These are phyloP conservation scores for Octonoba sinensis DNA, from an alignment of 2,888 invertebrate species.

Conservation along the genomic window DNA sequence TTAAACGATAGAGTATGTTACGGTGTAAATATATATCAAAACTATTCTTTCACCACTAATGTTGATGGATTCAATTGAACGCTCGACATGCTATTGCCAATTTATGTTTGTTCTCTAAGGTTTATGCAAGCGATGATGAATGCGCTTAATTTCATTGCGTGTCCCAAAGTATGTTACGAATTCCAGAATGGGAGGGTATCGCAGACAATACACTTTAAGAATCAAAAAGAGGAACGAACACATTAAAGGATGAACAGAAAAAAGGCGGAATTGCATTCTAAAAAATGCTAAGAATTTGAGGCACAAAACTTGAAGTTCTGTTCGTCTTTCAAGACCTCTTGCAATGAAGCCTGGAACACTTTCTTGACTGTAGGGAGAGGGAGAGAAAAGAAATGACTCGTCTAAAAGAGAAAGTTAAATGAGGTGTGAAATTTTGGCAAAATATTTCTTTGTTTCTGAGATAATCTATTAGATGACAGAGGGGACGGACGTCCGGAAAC, in stretches of 20 bases:
- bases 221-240: no score
- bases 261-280: neutral
- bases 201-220: no score
- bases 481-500: neutral
- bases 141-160: no score
- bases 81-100: no score
- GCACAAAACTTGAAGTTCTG: neutral
- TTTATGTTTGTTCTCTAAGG: no score
- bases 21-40: no score
- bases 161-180: no score
- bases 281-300: slow-evolving; percentile 3
- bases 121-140: no score
- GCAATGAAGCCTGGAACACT: neutral
- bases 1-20: no score
- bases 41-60: no score
- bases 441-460: slow-evolving; percentile 25
- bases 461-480: slow-evolving; percentile 4
- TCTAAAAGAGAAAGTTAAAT: slow-evolving; percentile 6
- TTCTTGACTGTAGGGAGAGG: neutral
- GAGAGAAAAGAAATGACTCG: neutral
- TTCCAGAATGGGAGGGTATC: no score
- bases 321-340: neutral
- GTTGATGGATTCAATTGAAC: no score
- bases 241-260: neutral
- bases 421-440: slow-evolving; percentile 25